A percentile compares a stretch with the other conserved stretches of the same genome.
phyloP scores from a whole-genome alignment of 2,888 invertebrate species.

The Cryptus armator region DNA sequence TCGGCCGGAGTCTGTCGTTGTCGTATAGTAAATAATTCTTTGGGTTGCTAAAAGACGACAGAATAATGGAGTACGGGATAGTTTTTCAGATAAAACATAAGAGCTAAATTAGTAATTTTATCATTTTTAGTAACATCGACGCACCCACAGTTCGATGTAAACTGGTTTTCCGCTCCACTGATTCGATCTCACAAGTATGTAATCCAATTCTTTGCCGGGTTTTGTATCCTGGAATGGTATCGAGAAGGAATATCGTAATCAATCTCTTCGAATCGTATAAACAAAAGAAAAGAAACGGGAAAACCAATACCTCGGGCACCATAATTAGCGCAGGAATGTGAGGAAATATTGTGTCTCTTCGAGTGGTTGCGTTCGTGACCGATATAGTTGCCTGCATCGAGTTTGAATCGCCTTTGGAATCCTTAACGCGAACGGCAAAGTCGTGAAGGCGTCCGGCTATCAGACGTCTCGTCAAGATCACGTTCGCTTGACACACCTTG shows the following conservation, averaged over 20 bases:
- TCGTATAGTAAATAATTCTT: conserved; percentile 90
- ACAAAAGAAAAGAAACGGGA: conserved; percentile 12
- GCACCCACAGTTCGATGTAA: conserved; percentile 93
- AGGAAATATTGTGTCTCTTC: conserved; percentile 93
- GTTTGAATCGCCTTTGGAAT: conserved; percentile 92
- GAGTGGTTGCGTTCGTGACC: conserved; percentile 94
- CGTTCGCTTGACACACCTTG: conserved; percentile 95
- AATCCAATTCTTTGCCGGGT: conserved; percentile 92
- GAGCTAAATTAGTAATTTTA: neutral
- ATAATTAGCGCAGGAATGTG: conserved; percentile 92
- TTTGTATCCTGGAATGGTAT: conserved; percentile 89
- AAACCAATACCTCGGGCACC: conserved; percentile 89
- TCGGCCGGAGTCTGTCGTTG: conserved; percentile 92
- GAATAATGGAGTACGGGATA: conserved; percentile 10
- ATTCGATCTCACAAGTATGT: conserved; percentile 93
- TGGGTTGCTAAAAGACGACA: conserved; percentile 81
- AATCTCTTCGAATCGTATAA: neutral
- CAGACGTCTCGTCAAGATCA: conserved; percentile 91
- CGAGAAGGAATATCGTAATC: conserved; percentile 53
- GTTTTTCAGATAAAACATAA: neutral
- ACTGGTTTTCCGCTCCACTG: conserved; percentile 92
- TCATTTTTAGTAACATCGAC: conserved; percentile 72
- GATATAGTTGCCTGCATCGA: conserved; percentile 92
- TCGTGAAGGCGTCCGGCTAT: conserved; percentile 94
- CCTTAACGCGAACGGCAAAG: conserved; percentile 90